phyloP scores from a whole-genome alignment of 2,888 invertebrate species.

The Cybosia mesomella region DNA sequence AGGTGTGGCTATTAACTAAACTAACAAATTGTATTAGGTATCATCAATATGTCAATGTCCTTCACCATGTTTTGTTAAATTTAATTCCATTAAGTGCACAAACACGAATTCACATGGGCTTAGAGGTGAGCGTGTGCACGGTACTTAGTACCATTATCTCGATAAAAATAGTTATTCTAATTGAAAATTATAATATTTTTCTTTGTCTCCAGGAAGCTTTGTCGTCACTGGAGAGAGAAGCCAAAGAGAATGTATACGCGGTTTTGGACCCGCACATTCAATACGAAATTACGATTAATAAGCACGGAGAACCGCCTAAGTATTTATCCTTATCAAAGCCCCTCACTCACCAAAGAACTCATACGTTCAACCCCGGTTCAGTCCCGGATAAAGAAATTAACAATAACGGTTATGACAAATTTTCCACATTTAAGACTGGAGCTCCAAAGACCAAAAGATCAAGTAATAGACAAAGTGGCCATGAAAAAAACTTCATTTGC shows the following conservation, averaged over 20 bases:
- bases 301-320: conserved; percentile 84
- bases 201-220: conserved; percentile 76
- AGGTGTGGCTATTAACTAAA: conserved; percentile 19
- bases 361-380: conserved; percentile 76
- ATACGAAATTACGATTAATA: conserved; percentile 85
- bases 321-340: conserved; percentile 85
- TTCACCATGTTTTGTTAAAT: conserved; percentile 39
- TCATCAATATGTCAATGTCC: conserved; percentile 33
- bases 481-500: conserved; percentile 64
- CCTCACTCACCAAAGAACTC: conserved; percentile 83
- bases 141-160: conserved; percentile 10
- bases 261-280: conserved; percentile 85
- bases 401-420: conserved; percentile 68
- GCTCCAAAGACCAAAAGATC: conserved; percentile 71
- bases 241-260: conserved; percentile 87
- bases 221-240: conserved; percentile 83
- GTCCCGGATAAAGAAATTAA: conserved; percentile 71
- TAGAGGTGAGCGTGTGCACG: conserved; percentile 26
- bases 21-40: conserved; percentile 17
- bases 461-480: conserved; percentile 59
- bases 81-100: conserved; percentile 65
- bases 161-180: not conserved
- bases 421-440: conserved; percentile 73
- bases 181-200: not conserved
- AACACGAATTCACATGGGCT: conserved; percentile 41